A percentile compares a stretch with the other conserved stretches of the same genome.
These are phyloP conservation scores for Cosmorhoe ocellata DNA, from an alignment of 2,888 invertebrate genomes.

Conservation along the genomic window DNA sequence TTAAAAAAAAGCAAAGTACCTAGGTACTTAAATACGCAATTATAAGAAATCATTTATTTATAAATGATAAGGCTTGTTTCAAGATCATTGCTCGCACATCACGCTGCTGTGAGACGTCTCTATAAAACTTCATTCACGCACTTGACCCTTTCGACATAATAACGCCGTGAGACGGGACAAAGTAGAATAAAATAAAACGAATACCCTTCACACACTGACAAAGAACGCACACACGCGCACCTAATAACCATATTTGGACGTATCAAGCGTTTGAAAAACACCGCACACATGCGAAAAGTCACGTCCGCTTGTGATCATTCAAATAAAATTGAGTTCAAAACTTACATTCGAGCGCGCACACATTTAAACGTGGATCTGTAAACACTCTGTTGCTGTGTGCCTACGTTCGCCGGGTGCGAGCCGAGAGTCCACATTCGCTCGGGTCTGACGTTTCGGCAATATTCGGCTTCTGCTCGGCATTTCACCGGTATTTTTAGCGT, in stretches of 20 bases:
- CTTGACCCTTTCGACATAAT: conserved; percentile 74
- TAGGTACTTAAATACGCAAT: too few relatives aligned
- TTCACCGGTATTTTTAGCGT: conserved; percentile 67
- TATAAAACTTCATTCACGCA: conserved; percentile 67
- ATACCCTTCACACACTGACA: conserved; percentile 45
- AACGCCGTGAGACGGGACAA: conserved; percentile 53
- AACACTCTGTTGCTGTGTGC: conserved; percentile 36
- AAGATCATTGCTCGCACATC: too few relatives aligned
- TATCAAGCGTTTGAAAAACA: conserved; percentile 51
- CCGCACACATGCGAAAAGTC: conserved; percentile 35
- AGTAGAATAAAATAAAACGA: conserved; percentile 68
- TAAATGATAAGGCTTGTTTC: too few relatives aligned
- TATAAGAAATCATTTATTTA: too few relatives aligned
- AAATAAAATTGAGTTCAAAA: conserved; percentile 29
- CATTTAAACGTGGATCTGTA: conserved; percentile 21
- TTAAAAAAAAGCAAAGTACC: too few relatives aligned
- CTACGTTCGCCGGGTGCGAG: conserved; percentile 46
- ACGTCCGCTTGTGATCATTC: conserved; percentile 32
- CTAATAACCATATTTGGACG: conserved; percentile 69
- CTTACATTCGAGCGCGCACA: conserved; percentile 38
- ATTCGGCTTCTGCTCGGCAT: conserved; percentile 23
- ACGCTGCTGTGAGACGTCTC: conserved; percentile 60
- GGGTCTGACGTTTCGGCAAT: conserved; percentile 32
- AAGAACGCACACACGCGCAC: conserved; percentile 43
- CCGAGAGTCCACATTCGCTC: conserved; percentile 63